Conservation (phyloP, 2,113 vertebrate genomes). For the Crotalus horridus region DNA sequence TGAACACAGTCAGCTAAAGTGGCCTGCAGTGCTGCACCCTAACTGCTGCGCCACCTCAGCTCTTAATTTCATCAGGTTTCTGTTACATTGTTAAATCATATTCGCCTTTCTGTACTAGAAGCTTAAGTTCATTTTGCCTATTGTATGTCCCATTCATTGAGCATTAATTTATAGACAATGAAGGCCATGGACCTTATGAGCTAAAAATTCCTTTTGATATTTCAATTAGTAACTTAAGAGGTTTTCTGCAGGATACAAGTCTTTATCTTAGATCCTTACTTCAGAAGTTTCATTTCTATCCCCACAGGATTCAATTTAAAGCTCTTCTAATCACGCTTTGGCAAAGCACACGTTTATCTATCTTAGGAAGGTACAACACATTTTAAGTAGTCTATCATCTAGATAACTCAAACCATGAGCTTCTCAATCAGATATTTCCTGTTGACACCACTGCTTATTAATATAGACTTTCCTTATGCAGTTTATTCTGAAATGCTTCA, state of each 20-base stretch:
- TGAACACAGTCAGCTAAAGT: too few species aligned
- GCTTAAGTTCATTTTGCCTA: neutral
- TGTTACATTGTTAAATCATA: neutral
- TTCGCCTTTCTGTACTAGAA: neutral
- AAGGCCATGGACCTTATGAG: neutral
- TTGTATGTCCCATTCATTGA: neutral
- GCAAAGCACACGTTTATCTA: neutral
- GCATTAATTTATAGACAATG: neutral
- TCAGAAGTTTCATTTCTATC: neutral
- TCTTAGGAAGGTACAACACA: neutral
- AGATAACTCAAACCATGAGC: neutral
- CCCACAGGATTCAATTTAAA: neutral
- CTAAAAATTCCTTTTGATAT: neutral
- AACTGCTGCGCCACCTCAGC: too few species aligned
- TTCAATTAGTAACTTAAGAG: neutral
- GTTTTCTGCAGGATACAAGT: neutral
- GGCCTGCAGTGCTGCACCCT: too few species aligned
- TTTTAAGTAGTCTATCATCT: neutral
- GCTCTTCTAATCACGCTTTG: neutral
- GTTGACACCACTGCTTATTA: neutral
- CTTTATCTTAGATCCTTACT: neutral
- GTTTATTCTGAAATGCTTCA: constrained; percentile 1
- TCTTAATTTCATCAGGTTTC: neutral
- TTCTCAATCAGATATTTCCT: neutral
- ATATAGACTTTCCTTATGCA: neutral